Evolutionary conservation across 2,888 invertebrate genomes (phyloP).

Genomic region (Lithodes maja): DNA sequence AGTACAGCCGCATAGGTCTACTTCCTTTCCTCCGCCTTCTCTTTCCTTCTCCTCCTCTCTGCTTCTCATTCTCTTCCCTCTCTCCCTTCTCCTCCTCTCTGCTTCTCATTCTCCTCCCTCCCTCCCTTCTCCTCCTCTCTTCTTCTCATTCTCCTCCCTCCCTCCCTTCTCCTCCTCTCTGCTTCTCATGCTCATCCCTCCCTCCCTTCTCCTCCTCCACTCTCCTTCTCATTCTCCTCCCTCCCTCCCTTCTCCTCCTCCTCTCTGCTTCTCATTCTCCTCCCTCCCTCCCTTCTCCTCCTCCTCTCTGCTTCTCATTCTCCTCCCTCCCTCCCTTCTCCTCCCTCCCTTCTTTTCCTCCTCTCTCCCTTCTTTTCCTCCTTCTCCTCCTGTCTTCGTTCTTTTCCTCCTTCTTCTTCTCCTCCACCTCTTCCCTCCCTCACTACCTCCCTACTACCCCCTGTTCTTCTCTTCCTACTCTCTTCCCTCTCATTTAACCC

Average conservation of each 20-base stretch:
- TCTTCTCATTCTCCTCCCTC: too few relatives aligned
- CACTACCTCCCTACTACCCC: slow-evolving; percentile 10
- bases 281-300: slow-evolving; percentile 22
- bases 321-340: not conserved
- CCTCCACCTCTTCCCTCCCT: not conserved
- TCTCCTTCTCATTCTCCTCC: not conserved
- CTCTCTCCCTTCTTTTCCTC: not conserved
- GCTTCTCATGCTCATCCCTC: not conserved
- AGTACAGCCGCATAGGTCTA: too few relatives aligned
- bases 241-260: not conserved
- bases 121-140: too few relatives aligned
- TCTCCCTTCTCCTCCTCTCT: too few relatives aligned
- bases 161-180: not conserved
- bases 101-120: too few relatives aligned
- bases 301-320: not conserved
- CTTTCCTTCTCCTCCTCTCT: too few relatives aligned
- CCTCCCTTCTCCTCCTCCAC: not conserved
- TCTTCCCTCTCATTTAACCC: not conserved
- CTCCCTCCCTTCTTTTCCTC: not conserved
- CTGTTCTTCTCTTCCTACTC: slow-evolving; percentile 2
- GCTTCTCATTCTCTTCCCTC: too few relatives aligned
- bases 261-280: slow-evolving; percentile 18
- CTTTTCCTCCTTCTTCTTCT: slow-evolving; percentile 12
- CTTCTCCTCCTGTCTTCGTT: not conserved
- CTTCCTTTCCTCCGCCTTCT: too few relatives aligned